Evolutionary conservation across 1,140 invertebrate genomes (phyloP), one percentile per base, ranked within the genome.

Genomic region (Neodiprion lecontei): DNA sequence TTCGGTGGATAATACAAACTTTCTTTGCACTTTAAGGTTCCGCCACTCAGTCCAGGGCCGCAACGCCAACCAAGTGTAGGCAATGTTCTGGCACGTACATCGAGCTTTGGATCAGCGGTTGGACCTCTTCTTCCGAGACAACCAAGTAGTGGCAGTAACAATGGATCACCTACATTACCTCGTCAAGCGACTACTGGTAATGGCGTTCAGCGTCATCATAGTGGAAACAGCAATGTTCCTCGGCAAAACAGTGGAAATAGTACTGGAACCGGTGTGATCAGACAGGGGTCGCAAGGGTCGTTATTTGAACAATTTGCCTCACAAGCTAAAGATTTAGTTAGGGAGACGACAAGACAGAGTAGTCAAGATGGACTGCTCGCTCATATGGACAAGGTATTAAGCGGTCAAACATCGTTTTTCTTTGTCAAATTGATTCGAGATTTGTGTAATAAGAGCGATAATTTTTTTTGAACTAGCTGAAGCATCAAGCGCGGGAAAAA

Each of bases 361-460:
- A 96, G 95, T 81, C 95, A 97, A 85, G 96, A 97, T 82, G 95
- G 95, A 17, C 79, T 97, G 1, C 86, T 97, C n/a, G 95, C 95
- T 11, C 95, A 96, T 74, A 95, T 97, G 91, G 95, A 97, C 79
- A 96, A 97, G 91, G 94, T 96, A 86, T 79, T 70, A 17, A 14
- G 66, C 75, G 12, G n/a, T 67, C 12, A 40, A 40, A 40, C 28
- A 40, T 40, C 76, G 74, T 50, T 70, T 76, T 75, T 72, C 75
- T 77, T 74, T 47, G 72, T 73, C 74, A 72, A 71, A 40, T 72
- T 76, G 21, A 72, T 78, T 76, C 79, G 73, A 80, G 79, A 61
- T 61, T 61, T 17, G 21, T 75, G 49, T 68, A 10, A 70, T 48
- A 69, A 47, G 9, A 72, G 66, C 72, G 21, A 77, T 76, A 61